These are phyloP conservation scores for Peromyscus melanophrys DNA, from an alignment of 2,797 vertebrate species.

Conservation along the genomic window DNA sequence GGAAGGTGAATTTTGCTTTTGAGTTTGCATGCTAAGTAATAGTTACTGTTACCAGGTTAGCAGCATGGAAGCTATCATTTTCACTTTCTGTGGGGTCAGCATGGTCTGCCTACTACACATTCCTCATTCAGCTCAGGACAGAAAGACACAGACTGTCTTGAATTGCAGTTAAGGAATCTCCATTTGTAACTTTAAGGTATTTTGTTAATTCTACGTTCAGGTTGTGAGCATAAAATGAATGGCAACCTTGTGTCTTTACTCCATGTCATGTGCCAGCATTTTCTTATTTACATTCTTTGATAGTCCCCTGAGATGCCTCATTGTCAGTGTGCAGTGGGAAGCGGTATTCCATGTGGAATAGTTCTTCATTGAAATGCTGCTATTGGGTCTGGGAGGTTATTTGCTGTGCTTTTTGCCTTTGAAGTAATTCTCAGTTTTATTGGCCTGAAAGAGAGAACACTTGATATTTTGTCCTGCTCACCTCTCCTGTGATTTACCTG, in stretches of 20 bases:
- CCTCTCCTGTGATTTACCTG: constrained; percentile 65
- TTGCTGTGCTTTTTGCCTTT: constrained; percentile 76
- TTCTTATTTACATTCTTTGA: constrained; percentile 67
- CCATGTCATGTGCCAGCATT: constrained; percentile 1
- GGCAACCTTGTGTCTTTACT: constrained; percentile 33
- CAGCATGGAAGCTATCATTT: not conserved
- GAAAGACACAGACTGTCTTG: constrained; percentile 20
- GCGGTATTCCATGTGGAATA: not conserved
- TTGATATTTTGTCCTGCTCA: constrained; percentile 72
- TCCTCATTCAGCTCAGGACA: not conserved
- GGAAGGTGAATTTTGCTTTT: constrained; percentile 41
- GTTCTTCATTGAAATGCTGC: constrained; percentile 72
- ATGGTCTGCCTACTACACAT: not conserved
- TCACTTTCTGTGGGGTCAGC: not conserved
- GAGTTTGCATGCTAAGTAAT: not conserved
- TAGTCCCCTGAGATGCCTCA: constrained; percentile 70
- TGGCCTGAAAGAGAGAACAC: constrained; percentile 60
- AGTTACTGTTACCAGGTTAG: not conserved
- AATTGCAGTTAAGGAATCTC: constrained; percentile 50
- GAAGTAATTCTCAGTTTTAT: constrained; percentile 79
- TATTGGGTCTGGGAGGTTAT: constrained; percentile 72
- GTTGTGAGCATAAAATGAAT: constrained; percentile 12
- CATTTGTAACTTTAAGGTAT: constrained; percentile 55
- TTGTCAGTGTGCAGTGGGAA: constrained; percentile 69
- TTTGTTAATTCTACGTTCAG: constrained; percentile 57